Evolutionary conservation across 2,113 vertebrate genomes (phyloP).

Genomic region (Aphyosemion australe): DNA sequence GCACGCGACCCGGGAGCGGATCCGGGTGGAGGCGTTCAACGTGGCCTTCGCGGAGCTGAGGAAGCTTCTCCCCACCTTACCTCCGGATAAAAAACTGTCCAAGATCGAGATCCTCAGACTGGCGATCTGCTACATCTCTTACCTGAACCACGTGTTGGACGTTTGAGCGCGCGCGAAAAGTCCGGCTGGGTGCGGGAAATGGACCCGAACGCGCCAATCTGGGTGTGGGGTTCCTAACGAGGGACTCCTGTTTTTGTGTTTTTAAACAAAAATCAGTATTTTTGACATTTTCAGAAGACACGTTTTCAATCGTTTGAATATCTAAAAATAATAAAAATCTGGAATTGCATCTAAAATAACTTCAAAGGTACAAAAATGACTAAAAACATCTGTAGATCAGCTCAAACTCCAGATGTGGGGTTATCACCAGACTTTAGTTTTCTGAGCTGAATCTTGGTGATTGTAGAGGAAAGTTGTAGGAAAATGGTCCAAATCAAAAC

Average conservation of each 20-base stretch:
- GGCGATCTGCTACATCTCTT: conserved; percentile 89
- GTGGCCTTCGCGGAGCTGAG: conserved; percentile 87
- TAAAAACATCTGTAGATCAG: too few relatives aligned
- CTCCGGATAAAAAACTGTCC: conserved; percentile 88
- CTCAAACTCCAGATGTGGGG: too few relatives aligned
- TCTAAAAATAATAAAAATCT: too few relatives aligned
- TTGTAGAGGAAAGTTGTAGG: too few relatives aligned
- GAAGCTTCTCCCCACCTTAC: conserved; percentile 84
- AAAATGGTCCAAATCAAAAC: too few relatives aligned
- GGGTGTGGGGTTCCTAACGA: background rate
- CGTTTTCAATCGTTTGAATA: too few relatives aligned
- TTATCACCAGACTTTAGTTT: too few relatives aligned
- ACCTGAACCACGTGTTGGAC: conserved; percentile 89
- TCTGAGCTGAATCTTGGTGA: too few relatives aligned
- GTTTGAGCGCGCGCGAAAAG: conserved; percentile 68
- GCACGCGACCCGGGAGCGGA: conserved; percentile 79
- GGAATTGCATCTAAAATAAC: too few relatives aligned
- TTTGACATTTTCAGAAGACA: background rate
- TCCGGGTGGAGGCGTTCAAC: conserved; percentile 88
- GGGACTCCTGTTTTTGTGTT: too few relatives aligned
- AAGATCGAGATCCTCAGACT: conserved; percentile 90
- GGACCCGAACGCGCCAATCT: conserved; percentile 24
- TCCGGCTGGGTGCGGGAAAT: background rate
- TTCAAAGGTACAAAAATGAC: too few relatives aligned
- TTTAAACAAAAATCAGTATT: background rate